Percentiles rank a stretch among this genome's conserved stretches.
These are phyloP conservation scores for Lichenostomus cassidix DNA, from an alignment of 2,113 vertebrate genomes.

Conservation along the genomic window DNA sequence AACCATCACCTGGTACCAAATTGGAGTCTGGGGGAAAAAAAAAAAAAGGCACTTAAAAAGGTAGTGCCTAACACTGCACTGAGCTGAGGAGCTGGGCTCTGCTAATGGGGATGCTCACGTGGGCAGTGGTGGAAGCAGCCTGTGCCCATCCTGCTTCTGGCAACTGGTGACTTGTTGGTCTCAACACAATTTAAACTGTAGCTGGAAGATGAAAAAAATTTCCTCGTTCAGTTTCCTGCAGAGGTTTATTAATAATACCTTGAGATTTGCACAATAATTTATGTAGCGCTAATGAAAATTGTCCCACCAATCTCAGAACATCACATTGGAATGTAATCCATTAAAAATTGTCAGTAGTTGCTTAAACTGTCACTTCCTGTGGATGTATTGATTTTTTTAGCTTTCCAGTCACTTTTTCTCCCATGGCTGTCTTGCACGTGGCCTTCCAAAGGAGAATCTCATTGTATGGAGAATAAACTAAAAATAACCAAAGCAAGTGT, in stretches of 20 bases:
- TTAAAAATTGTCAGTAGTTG: background rate
- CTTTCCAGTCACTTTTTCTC: background rate
- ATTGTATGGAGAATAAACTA: background rate
- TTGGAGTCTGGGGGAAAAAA: background rate
- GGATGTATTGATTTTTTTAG: background rate
- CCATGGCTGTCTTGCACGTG: background rate
- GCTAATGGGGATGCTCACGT: fast-evolving
- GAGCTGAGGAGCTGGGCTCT: background rate
- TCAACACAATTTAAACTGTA: background rate
- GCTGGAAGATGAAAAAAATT: background rate
- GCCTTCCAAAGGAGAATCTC: background rate
- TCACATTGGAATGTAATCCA: background rate
- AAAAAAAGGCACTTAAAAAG: background rate
- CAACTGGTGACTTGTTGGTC: background rate
- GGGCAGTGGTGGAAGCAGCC: background rate
- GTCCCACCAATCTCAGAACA: background rate
- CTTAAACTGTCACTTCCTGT: background rate
- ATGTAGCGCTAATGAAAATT: background rate
- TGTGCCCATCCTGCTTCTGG: background rate
- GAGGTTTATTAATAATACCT: background rate
- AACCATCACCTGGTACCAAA: background rate
- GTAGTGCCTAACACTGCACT: background rate
- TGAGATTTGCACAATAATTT: background rate
- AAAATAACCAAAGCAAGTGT: background rate
- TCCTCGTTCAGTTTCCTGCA: background rate